A percentile compares a stretch with the other conserved stretches of the same genome.
phyloP scores from a whole-genome alignment of 2,797 vertebrate genomes.

The Gymnothorax reevesii region DNA sequence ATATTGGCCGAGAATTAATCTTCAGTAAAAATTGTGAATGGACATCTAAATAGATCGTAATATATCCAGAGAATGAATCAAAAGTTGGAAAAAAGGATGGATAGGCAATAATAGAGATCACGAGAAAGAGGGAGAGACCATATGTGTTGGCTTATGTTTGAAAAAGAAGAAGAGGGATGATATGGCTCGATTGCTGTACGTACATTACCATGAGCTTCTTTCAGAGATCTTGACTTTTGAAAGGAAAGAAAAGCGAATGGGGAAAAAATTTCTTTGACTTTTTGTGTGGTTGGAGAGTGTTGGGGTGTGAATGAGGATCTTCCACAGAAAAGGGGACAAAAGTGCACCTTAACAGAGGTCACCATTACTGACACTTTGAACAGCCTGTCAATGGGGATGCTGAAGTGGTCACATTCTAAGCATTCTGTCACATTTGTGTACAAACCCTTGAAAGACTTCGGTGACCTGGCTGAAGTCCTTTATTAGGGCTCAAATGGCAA shows the following conservation, averaged over 20 bases:
- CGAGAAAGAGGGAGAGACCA: not conserved
- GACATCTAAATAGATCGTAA: slow-evolving; percentile 46
- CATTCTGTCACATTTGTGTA: slow-evolving; percentile 99
- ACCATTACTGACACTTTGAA: slow-evolving; percentile 94
- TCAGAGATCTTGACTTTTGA: slow-evolving; percentile 44
- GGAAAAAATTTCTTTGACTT: slow-evolving; percentile 87
- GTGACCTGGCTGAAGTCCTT: slow-evolving; percentile 98
- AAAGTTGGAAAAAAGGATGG: slow-evolving; percentile 60
- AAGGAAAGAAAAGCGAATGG: slow-evolving; percentile 59
- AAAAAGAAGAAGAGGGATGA: slow-evolving; percentile 49
- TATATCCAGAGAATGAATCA: slow-evolving; percentile 52
- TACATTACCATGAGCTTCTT: slow-evolving; percentile 48
- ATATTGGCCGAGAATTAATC: not conserved
- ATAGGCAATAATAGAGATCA: slow-evolving; percentile 52
- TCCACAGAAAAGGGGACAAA: slow-evolving; percentile 85
- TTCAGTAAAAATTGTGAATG: slow-evolving; percentile 30
- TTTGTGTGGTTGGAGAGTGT: slow-evolving; percentile 83
- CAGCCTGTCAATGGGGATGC: slow-evolving; percentile 93
- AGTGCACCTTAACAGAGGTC: slow-evolving; percentile 86
- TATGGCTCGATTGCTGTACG: slow-evolving; percentile 56
- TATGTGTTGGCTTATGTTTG: not conserved
- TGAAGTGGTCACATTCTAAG: slow-evolving; percentile 86
- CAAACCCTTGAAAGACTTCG: slow-evolving; percentile 96
- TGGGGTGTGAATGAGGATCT: slow-evolving; percentile 77
- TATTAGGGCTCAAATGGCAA: slow-evolving; percentile 97